A percentile compares a stretch with the other conserved stretches of the same genome.
Evolutionary conservation across 1,140 invertebrate genomes (phyloP).

Genomic region (Apis cerana): DNA sequence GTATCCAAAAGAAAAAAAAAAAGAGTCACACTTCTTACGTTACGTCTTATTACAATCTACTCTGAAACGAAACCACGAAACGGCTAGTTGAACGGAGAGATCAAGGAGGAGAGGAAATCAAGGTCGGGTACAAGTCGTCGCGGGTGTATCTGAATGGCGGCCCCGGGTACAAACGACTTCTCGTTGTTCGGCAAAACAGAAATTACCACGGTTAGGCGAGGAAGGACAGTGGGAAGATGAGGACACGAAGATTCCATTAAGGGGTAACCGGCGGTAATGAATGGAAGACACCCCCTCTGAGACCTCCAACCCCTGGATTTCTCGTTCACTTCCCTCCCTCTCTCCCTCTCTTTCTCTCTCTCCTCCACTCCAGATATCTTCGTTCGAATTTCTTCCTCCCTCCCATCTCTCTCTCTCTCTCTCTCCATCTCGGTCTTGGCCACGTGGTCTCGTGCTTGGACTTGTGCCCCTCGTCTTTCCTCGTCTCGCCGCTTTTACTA

Average conservation of each 20-base stretch:
- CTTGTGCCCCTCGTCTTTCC: not conserved
- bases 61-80: not conserved
- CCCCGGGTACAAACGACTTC: conserved; percentile 70
- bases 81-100: not conserved
- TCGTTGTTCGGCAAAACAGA: conserved; percentile 74
- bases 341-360: conserved; percentile 32
- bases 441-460: conserved; percentile 31
- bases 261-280: conserved; percentile 78
- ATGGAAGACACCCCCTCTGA: conserved; percentile 73
- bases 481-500: conserved; percentile 60
- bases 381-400: conserved; percentile 2
- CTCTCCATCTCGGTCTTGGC: conserved; percentile 38
- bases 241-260: conserved; percentile 80
- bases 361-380: conserved; percentile 6
- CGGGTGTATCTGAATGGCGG: conserved; percentile 54
- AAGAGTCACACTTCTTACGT: not conserved
- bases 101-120: conserved; percentile 27
- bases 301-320: conserved; percentile 61
- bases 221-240: conserved; percentile 74
- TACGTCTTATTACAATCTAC: not conserved
- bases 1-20: not conserved
- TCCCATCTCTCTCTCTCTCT: conserved; percentile 13
- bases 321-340: conserved; percentile 54
- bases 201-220: conserved; percentile 69
- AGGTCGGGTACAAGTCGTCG: conserved; percentile 51